Conservation (phyloP, 2,797 vertebrate genomes). For the Thripadectes ignobilis region DNA sequence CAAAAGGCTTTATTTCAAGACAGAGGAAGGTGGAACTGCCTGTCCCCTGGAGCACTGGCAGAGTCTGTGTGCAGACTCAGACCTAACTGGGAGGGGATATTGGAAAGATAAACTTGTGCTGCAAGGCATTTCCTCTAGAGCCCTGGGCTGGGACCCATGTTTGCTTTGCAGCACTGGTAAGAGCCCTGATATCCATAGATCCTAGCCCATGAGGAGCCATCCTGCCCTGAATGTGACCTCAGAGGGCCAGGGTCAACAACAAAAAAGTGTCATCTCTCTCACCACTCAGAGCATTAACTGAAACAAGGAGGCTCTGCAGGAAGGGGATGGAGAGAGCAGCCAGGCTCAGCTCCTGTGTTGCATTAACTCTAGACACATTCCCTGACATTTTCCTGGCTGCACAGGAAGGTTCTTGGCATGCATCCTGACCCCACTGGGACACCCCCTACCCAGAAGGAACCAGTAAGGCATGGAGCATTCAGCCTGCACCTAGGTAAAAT, state of each 20-base stretch:
- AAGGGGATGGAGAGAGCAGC: background rate
- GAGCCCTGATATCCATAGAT: background rate
- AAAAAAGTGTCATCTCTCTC: background rate
- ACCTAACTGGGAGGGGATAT: background rate
- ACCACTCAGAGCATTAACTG: background rate
- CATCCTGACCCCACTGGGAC: background rate
- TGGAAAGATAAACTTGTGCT: background rate
- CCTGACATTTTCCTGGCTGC: background rate
- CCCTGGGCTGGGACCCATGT: accelerated
- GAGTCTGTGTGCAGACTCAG: background rate
- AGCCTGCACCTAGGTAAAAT: background rate
- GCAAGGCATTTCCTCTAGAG: background rate
- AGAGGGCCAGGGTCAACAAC: background rate
- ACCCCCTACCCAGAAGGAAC: background rate
- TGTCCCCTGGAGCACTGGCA: background rate
- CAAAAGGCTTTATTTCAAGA: background rate
- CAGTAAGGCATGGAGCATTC: background rate
- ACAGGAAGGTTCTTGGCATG: background rate
- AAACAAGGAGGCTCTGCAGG: background rate
- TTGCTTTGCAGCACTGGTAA: background rate
- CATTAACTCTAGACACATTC: background rate
- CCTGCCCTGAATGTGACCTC: background rate
- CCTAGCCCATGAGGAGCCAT: background rate
- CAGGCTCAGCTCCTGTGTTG: background rate
- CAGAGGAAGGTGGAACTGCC: background rate